Percentiles rank a stretch among this genome's conserved stretches.
Evolutionary conservation across 1,140 invertebrate species (phyloP).

Genomic region (Eulimnadia texana): DNA sequence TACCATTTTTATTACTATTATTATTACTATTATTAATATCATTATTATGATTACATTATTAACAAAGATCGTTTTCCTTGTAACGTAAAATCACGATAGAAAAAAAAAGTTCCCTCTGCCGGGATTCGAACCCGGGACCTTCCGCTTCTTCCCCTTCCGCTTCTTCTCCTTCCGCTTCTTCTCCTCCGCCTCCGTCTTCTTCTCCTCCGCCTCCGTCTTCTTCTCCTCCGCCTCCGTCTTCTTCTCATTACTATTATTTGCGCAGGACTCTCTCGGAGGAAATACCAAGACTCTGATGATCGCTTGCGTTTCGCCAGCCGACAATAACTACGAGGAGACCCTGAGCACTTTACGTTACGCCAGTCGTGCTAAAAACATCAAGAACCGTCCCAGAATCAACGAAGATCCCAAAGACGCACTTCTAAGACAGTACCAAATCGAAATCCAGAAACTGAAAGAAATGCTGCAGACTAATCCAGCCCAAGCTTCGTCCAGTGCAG

Average conservation of each 20-base stretch:
- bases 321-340: slow-evolving; percentile 81
- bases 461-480: slow-evolving; percentile 29
- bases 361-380: slow-evolving; percentile 82
- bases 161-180: too few relatives aligned
- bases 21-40: too few relatives aligned
- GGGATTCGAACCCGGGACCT: too few relatives aligned
- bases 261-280: slow-evolving; percentile 74
- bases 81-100: too few relatives aligned
- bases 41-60: too few relatives aligned
- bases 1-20: too few relatives aligned
- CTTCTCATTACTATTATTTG: background rate
- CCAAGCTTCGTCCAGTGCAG: background rate
- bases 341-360: slow-evolving; percentile 75
- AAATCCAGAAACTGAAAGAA: slow-evolving; percentile 57
- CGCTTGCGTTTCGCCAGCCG: slow-evolving; percentile 76
- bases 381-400: slow-evolving; percentile 83
- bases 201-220: too few relatives aligned
- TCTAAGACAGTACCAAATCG: slow-evolving; percentile 72
- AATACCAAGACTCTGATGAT: slow-evolving; percentile 92
- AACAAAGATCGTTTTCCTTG: too few relatives aligned
- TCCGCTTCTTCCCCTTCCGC: too few relatives aligned
- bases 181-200: too few relatives aligned
- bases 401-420: slow-evolving; percentile 88
- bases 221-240: too few relatives aligned
- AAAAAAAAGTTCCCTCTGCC: too few relatives aligned